Evolutionary conservation across 2,113 vertebrate genomes (phyloP), one percentile per base, ranked within the genome.

Genomic region (Galeopterus variegatus): DNA sequence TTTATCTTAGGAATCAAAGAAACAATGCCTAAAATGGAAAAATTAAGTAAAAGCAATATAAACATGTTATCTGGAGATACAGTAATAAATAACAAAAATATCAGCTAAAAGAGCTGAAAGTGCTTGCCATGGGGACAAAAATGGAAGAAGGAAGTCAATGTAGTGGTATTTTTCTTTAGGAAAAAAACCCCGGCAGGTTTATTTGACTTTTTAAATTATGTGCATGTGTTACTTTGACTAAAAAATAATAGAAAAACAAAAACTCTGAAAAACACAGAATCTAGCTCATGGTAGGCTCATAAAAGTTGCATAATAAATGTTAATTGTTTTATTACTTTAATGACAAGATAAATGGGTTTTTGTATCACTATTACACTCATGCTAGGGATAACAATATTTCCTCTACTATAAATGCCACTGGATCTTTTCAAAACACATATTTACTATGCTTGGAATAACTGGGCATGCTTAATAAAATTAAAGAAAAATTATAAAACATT

Each of bases 271-370:
- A 24, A 28, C 24, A 79, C 21, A 82, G 92, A 94, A 73, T 19
- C 9, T 64, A 96, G 54, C 14, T 41, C 76, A 26, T 62, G 15
- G 36, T 13, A 72, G 52, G 60, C 50, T 83, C 56, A 94, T 89
- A 89, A 82, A 96, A 90, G 76, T 85, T 92, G 26, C n/a, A 9
- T 86, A 73, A 86, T 76, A 64, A 62, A 21, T 91, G 21, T 82
- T 84, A 88, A 90, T 67, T 5, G 36, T 86, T 97, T 96, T 97
- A 96, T 96, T 97, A 81, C 81, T 96, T 64, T 84, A 88, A 92
- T 31, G 52, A 97, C 84, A 97, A 91, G 85, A 95, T 84, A 98
- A 70, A 84, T 26, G 31, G 52, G 3, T 95, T 93, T 95, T 90
- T 73, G 9, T 58, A 88, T 93, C 76, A 95, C 56, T 52, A 76